Evolutionary conservation across 2,113 vertebrate species (phyloP).

Genomic region (Melanerpes aurifrons): DNA sequence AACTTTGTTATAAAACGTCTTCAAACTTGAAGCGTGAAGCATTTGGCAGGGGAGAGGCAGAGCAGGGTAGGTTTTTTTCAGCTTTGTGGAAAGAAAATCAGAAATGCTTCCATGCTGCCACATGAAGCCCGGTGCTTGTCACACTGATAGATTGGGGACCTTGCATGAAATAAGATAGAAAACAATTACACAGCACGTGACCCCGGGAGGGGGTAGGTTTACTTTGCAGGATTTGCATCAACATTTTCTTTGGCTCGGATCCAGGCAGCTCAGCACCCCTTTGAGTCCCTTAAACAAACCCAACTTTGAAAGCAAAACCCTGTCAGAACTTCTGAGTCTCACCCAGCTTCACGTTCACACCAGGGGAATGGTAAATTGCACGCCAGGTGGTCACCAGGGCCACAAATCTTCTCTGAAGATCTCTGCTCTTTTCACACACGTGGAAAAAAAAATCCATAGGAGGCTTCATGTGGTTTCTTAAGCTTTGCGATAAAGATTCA

Average conservation of each 20-base stretch:
- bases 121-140: not conserved
- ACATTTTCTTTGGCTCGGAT: slow-evolving; percentile 47
- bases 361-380: not conserved
- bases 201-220: slow-evolving; percentile 2
- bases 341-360: not conserved
- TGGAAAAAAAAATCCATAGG: not conserved
- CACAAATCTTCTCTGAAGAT: not conserved
- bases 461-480: not conserved
- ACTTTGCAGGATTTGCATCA: slow-evolving; percentile 35
- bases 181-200: slow-evolving; percentile 44
- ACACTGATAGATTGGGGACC: not conserved
- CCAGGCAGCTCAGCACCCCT: slow-evolving; percentile 45
- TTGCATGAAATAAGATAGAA: not conserved
- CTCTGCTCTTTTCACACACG: not conserved
- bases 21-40: not conserved
- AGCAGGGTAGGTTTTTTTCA: not conserved
- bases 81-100: not conserved
- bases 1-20: not conserved
- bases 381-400: fast-evolving
- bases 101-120: not conserved
- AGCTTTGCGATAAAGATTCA: not conserved
- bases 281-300: slow-evolving; percentile 57
- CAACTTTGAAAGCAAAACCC: slow-evolving; percentile 33
- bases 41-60: not conserved
- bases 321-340: not conserved